These are phyloP conservation scores for Procavia capensis DNA, from an alignment of 2,113 vertebrate species.

Conservation along the genomic window DNA sequence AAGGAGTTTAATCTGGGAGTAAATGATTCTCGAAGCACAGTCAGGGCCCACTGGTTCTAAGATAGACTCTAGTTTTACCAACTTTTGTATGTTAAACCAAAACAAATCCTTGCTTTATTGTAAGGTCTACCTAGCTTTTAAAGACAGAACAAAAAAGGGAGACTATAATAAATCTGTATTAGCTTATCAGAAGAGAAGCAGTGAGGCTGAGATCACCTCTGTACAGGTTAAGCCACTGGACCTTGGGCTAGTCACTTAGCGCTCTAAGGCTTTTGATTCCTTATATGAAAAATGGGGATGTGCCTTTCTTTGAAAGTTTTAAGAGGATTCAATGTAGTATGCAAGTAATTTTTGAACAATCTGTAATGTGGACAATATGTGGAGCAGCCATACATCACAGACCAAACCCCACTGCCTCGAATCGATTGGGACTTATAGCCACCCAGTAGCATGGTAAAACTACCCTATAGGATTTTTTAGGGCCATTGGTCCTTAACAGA, in stretches of 20 bases:
- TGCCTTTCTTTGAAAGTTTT: background rate
- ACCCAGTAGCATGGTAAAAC: too few species aligned
- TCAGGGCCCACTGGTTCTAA: constrained; percentile 37
- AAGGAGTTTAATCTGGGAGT: constrained; percentile 45
- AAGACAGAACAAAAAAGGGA: constrained; percentile 18
- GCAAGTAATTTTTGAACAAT: background rate
- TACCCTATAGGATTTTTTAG: too few species aligned
- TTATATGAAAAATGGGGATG: background rate
- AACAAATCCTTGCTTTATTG: constrained; percentile 26
- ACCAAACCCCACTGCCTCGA: too few species aligned
- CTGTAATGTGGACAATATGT: background rate
- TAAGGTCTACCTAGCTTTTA: background rate
- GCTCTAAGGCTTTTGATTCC: background rate
- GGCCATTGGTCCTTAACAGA: too few species aligned
- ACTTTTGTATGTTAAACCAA: constrained; percentile 40
- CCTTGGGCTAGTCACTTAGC: background rate
- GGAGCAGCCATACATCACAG: background rate
- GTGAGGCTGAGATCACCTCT: constrained; percentile 5
- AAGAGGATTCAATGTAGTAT: constrained; percentile 32
- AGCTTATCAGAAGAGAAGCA: background rate
- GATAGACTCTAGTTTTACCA: constrained; percentile 47
- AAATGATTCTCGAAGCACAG: constrained; percentile 43
- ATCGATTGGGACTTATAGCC: too few species aligned
- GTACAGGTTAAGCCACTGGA: background rate
- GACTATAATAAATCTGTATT: constrained; percentile 15